Percentiles rank a stretch among this genome's conserved stretches.
phyloP scores from a whole-genome alignment of 23 tunicate species.

The Pegea sp. region DNA sequence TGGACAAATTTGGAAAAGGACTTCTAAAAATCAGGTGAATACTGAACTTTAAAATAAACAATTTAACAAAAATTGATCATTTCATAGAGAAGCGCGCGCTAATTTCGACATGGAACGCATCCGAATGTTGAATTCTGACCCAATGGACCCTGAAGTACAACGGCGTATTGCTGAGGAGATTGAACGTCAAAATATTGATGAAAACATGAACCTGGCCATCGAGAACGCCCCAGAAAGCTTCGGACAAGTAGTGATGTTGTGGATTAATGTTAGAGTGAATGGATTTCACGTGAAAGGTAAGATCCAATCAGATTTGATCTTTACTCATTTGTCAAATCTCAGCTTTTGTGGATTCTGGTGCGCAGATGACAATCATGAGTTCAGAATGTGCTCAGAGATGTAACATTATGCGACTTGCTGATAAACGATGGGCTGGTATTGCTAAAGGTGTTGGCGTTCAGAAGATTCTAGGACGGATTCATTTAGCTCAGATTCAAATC shows the following conservation, averaged over 20 bases:
- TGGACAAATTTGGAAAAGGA: conserved; percentile 7
- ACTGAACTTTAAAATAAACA: neutral
- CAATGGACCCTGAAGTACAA: conserved; percentile 78
- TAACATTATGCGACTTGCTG: conserved; percentile 76
- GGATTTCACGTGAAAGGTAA: conserved; percentile 78
- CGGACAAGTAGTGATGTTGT: conserved; percentile 59
- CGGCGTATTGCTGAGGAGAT: conserved; percentile 63
- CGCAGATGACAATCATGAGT: conserved; percentile 98
- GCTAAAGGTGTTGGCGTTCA: conserved; percentile 86
- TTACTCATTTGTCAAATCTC: neutral
- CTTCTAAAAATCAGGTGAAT: conserved; percentile 30
- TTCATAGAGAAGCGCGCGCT: conserved; percentile 12
- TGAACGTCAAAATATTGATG: conserved; percentile 67
- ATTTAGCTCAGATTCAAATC: conserved; percentile 85
- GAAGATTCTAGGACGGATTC: conserved; percentile 77
- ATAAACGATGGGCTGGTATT: conserved; percentile 51
- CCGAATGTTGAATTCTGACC: conserved; percentile 33
- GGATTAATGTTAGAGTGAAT: conserved; percentile 78
- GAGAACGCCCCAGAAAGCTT: conserved; percentile 85
- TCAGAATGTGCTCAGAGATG: conserved; percentile 68
- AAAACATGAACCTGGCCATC: conserved; percentile 86
- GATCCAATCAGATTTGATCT: neutral
- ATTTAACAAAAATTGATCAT: neutral
- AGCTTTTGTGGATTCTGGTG: conserved; percentile 99
- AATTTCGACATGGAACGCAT: conserved; percentile 23